phyloP scores from a whole-genome alignment of 2,888 invertebrate genomes.

The Sinhomidia bicolor region DNA sequence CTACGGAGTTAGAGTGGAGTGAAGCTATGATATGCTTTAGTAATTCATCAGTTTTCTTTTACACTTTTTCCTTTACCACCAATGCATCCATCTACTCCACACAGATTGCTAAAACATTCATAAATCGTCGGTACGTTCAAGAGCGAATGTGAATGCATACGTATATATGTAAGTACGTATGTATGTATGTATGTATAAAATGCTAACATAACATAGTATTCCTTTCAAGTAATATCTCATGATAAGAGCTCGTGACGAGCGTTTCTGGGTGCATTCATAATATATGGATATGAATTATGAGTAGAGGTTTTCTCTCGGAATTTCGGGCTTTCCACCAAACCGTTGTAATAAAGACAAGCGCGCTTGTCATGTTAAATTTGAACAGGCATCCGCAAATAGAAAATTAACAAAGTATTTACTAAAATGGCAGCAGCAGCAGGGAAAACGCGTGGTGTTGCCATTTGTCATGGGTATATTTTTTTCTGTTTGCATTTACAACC shows the following conservation, averaged over 20 bases:
- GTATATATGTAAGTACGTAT: too few relatives aligned
- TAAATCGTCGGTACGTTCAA: slow-evolving; percentile 35
- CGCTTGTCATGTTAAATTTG: background rate
- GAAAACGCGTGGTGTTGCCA: too few relatives aligned
- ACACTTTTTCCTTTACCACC: slow-evolving; percentile 11
- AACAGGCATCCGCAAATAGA: background rate
- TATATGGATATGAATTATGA: background rate
- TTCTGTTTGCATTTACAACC: too few relatives aligned
- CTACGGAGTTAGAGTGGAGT: background rate
- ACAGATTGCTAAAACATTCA: slow-evolving; percentile 67
- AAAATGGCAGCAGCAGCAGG: too few relatives aligned
- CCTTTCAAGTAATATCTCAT: background rate
- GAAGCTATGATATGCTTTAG: background rate
- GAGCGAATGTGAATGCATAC: background rate
- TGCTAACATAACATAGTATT: background rate
- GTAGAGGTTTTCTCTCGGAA: too few relatives aligned
- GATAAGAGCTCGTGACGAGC: background rate
- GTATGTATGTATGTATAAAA: too few relatives aligned
- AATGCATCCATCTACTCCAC: slow-evolving; percentile 37
- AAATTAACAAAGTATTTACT: background rate
- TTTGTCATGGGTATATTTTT: too few relatives aligned
- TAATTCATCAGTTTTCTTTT: slow-evolving; percentile 58
- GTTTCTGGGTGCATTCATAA: background rate
- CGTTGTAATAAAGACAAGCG: background rate
- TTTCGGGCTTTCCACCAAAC: background rate